phyloP scores from a whole-genome alignment of 1,140 invertebrate genomes.

The Mycetomoellerius zeteki region DNA sequence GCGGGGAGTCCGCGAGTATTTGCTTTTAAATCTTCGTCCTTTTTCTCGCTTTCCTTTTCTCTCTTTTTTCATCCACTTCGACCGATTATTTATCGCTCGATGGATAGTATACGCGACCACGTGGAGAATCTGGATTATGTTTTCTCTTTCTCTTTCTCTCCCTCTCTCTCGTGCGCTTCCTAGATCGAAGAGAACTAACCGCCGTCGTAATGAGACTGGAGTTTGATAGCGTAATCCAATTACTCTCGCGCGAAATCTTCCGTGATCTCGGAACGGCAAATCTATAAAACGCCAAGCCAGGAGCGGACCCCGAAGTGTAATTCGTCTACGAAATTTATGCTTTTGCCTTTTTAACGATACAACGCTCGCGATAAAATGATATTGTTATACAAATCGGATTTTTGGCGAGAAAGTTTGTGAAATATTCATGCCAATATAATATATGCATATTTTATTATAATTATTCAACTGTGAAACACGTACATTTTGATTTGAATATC shows the following conservation, averaged over 20 bases:
- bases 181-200: conserved; percentile 58
- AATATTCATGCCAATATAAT: neutral
- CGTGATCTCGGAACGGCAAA: conserved; percentile 18
- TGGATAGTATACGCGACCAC: conserved; percentile 64
- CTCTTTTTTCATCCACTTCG: conserved; percentile 56
- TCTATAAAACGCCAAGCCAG: conserved; percentile 14
- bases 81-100: conserved; percentile 83
- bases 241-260: conserved; percentile 31
- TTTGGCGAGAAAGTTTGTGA: conserved; percentile 17
- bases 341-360: neutral
- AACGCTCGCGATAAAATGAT: neutral
- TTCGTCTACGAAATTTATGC: conserved; percentile 35
- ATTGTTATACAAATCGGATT: neutral
- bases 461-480: neutral
- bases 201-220: conserved; percentile 54
- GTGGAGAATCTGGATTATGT: conserved; percentile 76
- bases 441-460: neutral
- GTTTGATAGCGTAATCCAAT: conserved; percentile 43
- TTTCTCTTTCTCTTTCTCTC: neutral
- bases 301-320: neutral
- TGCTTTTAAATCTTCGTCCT: conserved; percentile 77
- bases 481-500: neutral
- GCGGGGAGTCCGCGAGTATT: conserved; percentile 84
- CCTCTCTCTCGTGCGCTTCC: conserved; percentile 42
- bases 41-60: conserved; percentile 62